Evolutionary conservation across 2,888 invertebrate species (phyloP), one percentile per base, ranked within the genome.

Genomic region (Mantis religiosa): DNA sequence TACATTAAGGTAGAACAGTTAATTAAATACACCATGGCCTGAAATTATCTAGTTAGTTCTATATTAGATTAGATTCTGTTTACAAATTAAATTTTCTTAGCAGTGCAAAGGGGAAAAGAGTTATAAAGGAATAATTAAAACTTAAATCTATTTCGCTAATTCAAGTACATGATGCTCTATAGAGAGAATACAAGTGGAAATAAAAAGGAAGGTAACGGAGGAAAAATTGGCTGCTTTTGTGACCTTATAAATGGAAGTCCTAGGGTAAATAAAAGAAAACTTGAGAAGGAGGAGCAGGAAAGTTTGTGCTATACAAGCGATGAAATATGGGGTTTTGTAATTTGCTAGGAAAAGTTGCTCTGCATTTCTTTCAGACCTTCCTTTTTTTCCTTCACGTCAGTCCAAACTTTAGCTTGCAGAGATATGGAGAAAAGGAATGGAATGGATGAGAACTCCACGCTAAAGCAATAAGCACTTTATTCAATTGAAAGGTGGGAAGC

Each of bases 151-250:
- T 71, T 71, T 71, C 54, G 6, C 54, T 71, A 25, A 71, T 71
- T 71, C 25, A 71, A 71, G 25, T 20, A 71, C 54, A 15, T 71
- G 25, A 71, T 25, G 25, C 41, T 41, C 12, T 41, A 41, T 41
- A 41, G 25, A 71, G 20, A 25, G 54, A 87, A 87, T 87, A 87
- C 34, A 85, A 87, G 83, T 86, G 88, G 88, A 85, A 89, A 89
- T 89, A 85, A 83, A 82, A 89, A 83, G 87, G 85, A 83, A 86
- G 71, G 85, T 85, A 85, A 88, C 82, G 82, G 87, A 82, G 34
- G 41, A 28, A 84, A 89, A 85, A 89, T 88, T 89, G 88, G 89
- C 88, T 88, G 85, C 89, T 88, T 87, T 87, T 87, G 87, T 82
- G 87, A 87, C 82, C 87, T 87, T 82, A 87, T 87, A 87, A 87